A percentile compares a stretch with the other conserved stretches of the same genome.
phyloP scores from a whole-genome alignment of 2,113 vertebrate genomes.

The Rhinopithecus roxellana region DNA sequence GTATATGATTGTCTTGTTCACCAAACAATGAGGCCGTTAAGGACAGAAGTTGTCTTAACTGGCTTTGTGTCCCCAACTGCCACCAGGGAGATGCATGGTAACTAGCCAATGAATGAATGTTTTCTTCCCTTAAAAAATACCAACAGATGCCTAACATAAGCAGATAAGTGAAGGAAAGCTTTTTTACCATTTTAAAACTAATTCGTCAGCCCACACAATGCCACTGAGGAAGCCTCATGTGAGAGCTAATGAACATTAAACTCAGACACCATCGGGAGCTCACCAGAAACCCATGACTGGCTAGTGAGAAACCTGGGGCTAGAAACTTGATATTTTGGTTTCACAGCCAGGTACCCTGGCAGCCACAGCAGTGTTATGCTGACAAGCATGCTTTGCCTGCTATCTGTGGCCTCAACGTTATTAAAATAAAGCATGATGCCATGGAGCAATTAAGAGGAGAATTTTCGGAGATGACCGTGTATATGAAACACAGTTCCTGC shows the following conservation, averaged over 20 bases:
- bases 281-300: neutral
- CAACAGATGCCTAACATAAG: neutral
- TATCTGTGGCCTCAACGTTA: conserved; percentile 67
- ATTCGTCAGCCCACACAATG: neutral
- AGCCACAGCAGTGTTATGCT: accelerated
- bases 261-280: too few species aligned
- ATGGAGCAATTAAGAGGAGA: conserved; percentile 82
- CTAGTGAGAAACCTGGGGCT: neutral
- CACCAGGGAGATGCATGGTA: neutral
- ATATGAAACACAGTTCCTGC: conserved; percentile 77
- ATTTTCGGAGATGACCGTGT: conserved; percentile 82
- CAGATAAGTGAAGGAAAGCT: neutral
- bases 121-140: conserved; percentile 1
- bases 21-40: neutral
- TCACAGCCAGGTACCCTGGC: neutral
- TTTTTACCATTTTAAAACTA: neutral
- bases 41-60: neutral
- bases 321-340: neutral
- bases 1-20: neutral
- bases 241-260: neutral
- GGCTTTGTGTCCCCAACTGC: neutral
- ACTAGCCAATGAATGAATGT: neutral
- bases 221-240: neutral
- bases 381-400: neutral
- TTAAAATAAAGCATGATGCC: conserved; percentile 84